phyloP scores from a whole-genome alignment of 2,888 invertebrate genomes.

The Parelbella ahira region DNA sequence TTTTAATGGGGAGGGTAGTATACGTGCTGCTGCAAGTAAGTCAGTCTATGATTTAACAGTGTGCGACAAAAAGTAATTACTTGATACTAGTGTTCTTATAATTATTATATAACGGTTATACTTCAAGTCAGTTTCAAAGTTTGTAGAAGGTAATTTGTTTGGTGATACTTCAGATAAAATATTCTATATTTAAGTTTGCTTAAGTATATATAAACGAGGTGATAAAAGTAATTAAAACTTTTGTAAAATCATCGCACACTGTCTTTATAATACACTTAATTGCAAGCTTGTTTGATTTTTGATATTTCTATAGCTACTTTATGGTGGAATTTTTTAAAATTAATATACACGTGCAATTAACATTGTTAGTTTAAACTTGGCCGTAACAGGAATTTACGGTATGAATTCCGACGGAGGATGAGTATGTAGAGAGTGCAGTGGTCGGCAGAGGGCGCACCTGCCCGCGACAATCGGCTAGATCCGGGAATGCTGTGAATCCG shows the following conservation, averaged over 20 bases:
- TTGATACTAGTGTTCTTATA: constrained; percentile 10
- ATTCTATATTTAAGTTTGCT: no score
- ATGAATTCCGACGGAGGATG: constrained; percentile 18
- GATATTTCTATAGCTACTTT: no score
- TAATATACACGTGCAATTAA: no score
- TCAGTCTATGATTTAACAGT: constrained; percentile 35
- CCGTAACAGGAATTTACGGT: constrained; percentile 7
- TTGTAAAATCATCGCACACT: no score
- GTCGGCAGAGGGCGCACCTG: constrained; percentile 39
- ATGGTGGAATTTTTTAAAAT: no score
- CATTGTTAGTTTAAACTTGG: constrained; percentile 6
- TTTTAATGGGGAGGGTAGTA: constrained; percentile 54
- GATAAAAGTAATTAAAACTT: no score
- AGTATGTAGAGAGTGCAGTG: constrained; percentile 24
- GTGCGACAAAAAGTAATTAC: constrained; percentile 6
- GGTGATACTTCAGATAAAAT: no score
- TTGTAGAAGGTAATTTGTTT: no score
- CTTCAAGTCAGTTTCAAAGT: constrained; percentile 5
- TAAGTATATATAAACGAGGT: no score
- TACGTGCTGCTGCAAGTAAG: constrained; percentile 63
- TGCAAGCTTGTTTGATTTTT: no score
- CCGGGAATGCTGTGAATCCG: constrained; percentile 72
- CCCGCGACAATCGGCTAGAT: constrained; percentile 46
- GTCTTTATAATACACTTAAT: no score
- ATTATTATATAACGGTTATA: constrained; percentile 12